phyloP scores from a whole-genome alignment of 2,888 invertebrate genomes.

The Tipula unca region DNA sequence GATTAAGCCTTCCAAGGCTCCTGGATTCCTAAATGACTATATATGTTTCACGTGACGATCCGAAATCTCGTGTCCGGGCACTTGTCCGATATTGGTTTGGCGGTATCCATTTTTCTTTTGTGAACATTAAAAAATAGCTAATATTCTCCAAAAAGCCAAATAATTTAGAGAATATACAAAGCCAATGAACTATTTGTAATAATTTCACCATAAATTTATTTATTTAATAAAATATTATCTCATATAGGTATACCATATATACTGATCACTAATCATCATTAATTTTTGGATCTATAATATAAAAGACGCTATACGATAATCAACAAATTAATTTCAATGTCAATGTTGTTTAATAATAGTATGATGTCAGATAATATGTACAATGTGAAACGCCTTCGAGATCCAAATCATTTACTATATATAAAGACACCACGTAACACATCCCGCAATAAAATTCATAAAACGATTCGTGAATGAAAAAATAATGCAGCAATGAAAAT shows the following conservation, averaged over 20 bases:
- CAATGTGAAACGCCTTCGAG: neutral
- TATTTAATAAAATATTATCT: neutral
- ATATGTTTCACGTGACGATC: no score
- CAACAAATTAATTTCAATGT: neutral
- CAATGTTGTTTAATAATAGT: neutral
- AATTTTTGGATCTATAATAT: neutral
- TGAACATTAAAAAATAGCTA: no score
- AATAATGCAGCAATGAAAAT: neutral
- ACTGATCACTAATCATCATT: neutral
- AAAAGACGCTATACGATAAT: neutral
- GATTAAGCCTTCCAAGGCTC: no score
- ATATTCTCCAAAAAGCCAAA: no score
- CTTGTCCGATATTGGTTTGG: no score
- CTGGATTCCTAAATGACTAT: no score
- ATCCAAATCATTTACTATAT: no score
- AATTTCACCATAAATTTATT: neutral
- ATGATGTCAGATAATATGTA: neutral
- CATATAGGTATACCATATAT: no score
- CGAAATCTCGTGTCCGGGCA: no score
- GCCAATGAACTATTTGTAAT: neutral
- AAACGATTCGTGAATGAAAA: neutral
- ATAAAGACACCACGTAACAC: neutral
- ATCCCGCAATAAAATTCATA: neutral
- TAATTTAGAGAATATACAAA: no score
- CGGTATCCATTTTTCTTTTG: no score